phyloP scores from a whole-genome alignment of 30 jellyfish, hydroid and myxozoan genomes.

The Chrysaora quinquecirrha region DNA sequence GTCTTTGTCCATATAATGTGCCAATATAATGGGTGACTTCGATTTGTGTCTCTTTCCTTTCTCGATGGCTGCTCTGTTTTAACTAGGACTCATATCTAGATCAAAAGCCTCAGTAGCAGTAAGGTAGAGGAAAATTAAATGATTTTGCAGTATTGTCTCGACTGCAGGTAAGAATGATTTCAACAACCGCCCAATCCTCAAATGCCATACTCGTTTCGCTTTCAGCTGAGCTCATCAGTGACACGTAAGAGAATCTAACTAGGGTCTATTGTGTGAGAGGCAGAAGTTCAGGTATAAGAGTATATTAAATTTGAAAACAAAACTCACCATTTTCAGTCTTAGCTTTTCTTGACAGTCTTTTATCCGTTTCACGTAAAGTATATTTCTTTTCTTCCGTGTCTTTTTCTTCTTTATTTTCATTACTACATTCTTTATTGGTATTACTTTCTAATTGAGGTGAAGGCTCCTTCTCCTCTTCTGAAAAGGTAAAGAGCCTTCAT shows the following conservation, averaged over 20 bases:
- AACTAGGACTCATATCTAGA: too few relatives aligned
- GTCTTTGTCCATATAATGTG: too few relatives aligned
- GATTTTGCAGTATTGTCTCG: too few relatives aligned
- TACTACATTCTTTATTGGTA: constrained; percentile 20
- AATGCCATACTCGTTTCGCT: too few relatives aligned
- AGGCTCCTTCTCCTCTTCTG: constrained; percentile 92
- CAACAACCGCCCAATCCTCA: neutral
- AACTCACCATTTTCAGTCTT: constrained; percentile 64
- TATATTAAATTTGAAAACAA: neutral
- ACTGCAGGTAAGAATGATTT: too few relatives aligned
- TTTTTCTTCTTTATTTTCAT: constrained; percentile 40
- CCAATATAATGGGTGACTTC: too few relatives aligned
- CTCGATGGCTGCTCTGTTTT: too few relatives aligned
- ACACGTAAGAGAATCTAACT: neutral
- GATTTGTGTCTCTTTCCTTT: too few relatives aligned
- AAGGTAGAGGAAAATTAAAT: too few relatives aligned
- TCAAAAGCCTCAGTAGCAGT: too few relatives aligned
- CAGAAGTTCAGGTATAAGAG: neutral
- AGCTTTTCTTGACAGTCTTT: constrained; percentile 79
- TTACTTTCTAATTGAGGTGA: constrained; percentile 18
- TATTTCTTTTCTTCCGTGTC: constrained; percentile 59
- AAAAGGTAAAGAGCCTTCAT: neutral
- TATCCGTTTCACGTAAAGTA: constrained; percentile 93
- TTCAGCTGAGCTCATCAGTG: neutral
- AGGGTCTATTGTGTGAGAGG: neutral